phyloP scores from a whole-genome alignment of 2,888 invertebrate genomes.

The Acanthosepion esculentum region DNA sequence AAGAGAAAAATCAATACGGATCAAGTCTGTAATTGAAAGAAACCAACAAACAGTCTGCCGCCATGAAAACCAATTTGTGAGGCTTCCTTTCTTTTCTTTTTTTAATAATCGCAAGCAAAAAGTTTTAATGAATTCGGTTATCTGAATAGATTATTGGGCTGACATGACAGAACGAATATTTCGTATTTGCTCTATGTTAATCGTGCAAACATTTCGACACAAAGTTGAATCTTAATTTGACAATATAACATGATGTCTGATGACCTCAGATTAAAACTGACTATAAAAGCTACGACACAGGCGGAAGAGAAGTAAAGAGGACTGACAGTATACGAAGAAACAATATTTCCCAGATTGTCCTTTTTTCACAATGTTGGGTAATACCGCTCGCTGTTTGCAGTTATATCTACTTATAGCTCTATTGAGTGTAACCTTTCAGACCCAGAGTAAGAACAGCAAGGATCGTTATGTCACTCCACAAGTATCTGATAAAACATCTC shows the following conservation, averaged over 20 bases:
- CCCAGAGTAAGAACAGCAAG: neutral
- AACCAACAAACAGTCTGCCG: neutral
- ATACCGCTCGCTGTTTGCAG: neutral
- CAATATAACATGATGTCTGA: neutral
- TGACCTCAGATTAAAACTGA: neutral
- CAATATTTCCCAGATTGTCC: neutral
- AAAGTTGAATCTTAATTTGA: neutral
- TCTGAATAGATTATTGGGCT: neutral
- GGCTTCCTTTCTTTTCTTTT: neutral
- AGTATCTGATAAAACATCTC: neutral
- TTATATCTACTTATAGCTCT: neutral
- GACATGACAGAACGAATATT: neutral
- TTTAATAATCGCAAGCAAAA: neutral
- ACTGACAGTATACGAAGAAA: neutral
- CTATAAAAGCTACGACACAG: neutral
- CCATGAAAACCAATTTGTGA: neutral
- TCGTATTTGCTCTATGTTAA: neutral
- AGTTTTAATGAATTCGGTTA: neutral
- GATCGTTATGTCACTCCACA: neutral
- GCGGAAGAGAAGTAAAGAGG: neutral
- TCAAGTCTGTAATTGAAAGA: slow-evolving; percentile 1
- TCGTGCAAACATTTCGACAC: neutral
- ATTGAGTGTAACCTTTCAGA: neutral
- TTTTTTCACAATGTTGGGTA: neutral
- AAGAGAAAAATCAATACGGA: neutral